Evolutionary conservation across 1,140 invertebrate species (phyloP), one percentile per base, ranked within the genome.

Genomic region (Cepaea nemoralis): DNA sequence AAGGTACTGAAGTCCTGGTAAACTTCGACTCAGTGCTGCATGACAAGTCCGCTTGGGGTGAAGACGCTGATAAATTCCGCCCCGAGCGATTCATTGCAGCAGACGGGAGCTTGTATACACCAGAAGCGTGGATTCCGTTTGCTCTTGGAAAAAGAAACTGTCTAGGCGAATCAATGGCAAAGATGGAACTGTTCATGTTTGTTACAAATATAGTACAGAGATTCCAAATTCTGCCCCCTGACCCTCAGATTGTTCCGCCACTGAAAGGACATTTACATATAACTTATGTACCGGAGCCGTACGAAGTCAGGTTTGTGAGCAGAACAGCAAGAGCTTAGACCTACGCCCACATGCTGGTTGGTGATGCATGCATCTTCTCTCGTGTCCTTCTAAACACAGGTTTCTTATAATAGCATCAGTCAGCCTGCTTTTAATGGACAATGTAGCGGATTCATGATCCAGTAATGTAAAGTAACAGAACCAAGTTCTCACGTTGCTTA

Each of bases 51-150:
- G 5, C 86, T 0, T 96, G 94, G 94, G 91, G 92, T 0, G 37
- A 71, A 14, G 93, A 96, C 88, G 94, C 95, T 0, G 91, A 94
- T 50, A 91, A 92, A 35, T 96, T 95, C 85, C 90, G 93, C 0
- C 95, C 95, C 0, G 94, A 95, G 83, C 90, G 95, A 78, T 93
- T 92, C 85, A 80, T 93, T 14, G 85, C 86, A 67, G 84, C 66
- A 16, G 48, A 85, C 40, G 83, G 81, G 31, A 83, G 81, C 16
- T 48, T 82, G 39, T 19, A 37, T 6, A 35, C 35, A 1, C 31
- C 12, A 27, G 78, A 80, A 40, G 78, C 80, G 35, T 78, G 77
- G 33, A 81, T 83, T 55, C 83, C 83, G 5, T 83, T 81, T 39
- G 42, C 67, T 19, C 22, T 81, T 5, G 83, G 83, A 39, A 69